Percentiles rank a stretch among this genome's conserved stretches.
Conservation (phyloP, 1,140 invertebrate genomes). For the Carposina sasakii region DNA sequence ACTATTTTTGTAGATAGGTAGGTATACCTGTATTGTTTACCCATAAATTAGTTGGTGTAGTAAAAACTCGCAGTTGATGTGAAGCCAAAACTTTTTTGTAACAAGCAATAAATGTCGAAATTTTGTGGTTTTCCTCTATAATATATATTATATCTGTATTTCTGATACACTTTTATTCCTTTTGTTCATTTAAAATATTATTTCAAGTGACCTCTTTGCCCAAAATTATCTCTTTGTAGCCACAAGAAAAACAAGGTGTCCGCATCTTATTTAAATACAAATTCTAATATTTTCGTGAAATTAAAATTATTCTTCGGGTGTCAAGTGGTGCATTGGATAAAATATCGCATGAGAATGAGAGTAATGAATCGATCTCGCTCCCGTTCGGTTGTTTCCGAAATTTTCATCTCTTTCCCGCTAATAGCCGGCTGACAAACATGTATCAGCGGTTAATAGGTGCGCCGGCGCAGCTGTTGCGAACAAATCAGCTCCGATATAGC, state of each 20-base stretch:
- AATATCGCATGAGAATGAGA: slow-evolving; percentile 59
- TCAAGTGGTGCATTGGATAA: slow-evolving; percentile 66
- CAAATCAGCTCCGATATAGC: slow-evolving; percentile 70
- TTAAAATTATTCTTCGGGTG: slow-evolving; percentile 60
- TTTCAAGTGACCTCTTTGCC: no score
- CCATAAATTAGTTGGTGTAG: no score
- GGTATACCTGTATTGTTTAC: no score
- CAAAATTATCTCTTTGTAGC: slow-evolving; percentile 63
- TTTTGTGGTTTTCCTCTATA: no score
- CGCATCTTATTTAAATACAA: slow-evolving; percentile 47
- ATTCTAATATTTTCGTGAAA: slow-evolving; percentile 59
- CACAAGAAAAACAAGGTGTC: slow-evolving; percentile 56
- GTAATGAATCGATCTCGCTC: slow-evolving; percentile 65
- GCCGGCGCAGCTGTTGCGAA: slow-evolving; percentile 66
- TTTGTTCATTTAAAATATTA: no score
- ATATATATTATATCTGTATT: no score
- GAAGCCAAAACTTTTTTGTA: no score
- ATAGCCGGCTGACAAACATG: slow-evolving; percentile 71
- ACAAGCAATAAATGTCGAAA: no score
- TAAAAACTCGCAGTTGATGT: no score
- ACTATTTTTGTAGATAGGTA: no score
- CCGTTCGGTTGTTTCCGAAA: slow-evolving; percentile 48
- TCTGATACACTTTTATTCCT: no score
- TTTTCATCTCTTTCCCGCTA: slow-evolving; percentile 65
- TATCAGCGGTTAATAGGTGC: slow-evolving; percentile 71